These are phyloP conservation scores for Aphidius gifuensis DNA, from an alignment of 1,140 invertebrate species.

Conservation along the genomic window DNA sequence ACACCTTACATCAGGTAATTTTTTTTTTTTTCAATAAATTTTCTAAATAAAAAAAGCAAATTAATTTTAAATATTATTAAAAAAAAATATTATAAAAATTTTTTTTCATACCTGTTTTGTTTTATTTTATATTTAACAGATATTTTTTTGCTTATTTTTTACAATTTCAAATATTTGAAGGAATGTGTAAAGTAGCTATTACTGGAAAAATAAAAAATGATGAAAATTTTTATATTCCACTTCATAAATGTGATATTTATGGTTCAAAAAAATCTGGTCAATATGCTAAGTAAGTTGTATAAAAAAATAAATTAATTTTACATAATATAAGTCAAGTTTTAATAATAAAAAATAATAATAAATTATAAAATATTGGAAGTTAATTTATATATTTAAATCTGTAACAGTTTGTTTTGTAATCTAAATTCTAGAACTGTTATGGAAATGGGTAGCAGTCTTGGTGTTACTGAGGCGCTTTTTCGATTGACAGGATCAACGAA, in stretches of 20 bases:
- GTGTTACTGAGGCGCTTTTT: slow-evolving; percentile 19
- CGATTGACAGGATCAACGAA: slow-evolving; percentile 10
- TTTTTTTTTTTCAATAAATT: slow-evolving; percentile 23
- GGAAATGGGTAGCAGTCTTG: slow-evolving; percentile 27
- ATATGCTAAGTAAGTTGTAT: slow-evolving; percentile 60
- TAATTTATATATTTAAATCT: background rate
- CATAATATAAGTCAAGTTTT: background rate
- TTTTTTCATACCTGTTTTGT: too few relatives aligned
- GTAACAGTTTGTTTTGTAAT: background rate
- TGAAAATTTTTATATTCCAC: slow-evolving; percentile 49
- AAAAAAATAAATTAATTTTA: background rate
- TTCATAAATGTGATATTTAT: slow-evolving; percentile 71
- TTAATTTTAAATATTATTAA: background rate
- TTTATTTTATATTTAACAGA: slow-evolving; percentile 46
- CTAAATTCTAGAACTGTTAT: slow-evolving; percentile 21
- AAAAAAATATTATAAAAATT: too few relatives aligned
- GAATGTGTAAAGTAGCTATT: slow-evolving; percentile 65
- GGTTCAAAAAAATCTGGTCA: slow-evolving; percentile 59
- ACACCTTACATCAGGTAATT: slow-evolving; percentile 68
- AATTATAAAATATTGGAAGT: background rate
- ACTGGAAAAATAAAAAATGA: slow-evolving; percentile 54
- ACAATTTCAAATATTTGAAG: slow-evolving; percentile 73
- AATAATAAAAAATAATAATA: slow-evolving; percentile 2
- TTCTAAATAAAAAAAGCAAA: background rate
- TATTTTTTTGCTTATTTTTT: slow-evolving; percentile 72